phyloP scores from a whole-genome alignment of 1,140 invertebrate species.

The Drosophila sucinea region DNA sequence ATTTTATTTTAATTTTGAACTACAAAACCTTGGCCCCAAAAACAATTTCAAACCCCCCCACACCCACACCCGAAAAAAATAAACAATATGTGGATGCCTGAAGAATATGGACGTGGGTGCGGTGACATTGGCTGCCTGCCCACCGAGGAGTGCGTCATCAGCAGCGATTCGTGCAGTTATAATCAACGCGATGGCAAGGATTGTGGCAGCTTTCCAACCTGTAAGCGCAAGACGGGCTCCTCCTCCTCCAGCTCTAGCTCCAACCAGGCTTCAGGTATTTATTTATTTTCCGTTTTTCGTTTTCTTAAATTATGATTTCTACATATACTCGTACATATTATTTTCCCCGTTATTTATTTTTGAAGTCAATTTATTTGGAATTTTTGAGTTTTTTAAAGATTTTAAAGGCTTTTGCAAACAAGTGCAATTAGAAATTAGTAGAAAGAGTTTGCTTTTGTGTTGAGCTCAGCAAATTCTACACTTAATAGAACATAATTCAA shows the following conservation, averaged over 20 bases:
- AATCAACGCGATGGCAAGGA: conserved; percentile 84
- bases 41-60: not conserved
- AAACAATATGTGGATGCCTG: conserved; percentile 6
- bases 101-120: conserved; percentile 90
- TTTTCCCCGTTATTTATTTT: conserved; percentile 29
- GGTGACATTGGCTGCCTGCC: conserved; percentile 89
- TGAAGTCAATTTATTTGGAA: not conserved
- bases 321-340: not conserved
- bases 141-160: conserved; percentile 89
- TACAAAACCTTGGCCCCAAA: not conserved
- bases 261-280: conserved; percentile 77
- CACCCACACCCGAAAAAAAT: no score
- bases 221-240: conserved; percentile 85
- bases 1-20: not conserved
- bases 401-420: not conserved
- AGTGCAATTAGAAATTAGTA: no score
- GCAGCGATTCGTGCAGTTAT: conserved; percentile 87
- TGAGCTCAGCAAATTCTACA: no score
- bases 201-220: conserved; percentile 88
- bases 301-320: conserved; percentile 9
- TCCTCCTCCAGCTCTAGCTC: conserved; percentile 37
- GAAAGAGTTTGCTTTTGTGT: no score
- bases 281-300: conserved; percentile 21
- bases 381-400: not conserved
- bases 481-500: no score